Percentiles rank a stretch among this genome's conserved stretches.
These are phyloP conservation scores for Clepsis dumicolana DNA, from an alignment of 2,888 invertebrate genomes.

Conservation along the genomic window DNA sequence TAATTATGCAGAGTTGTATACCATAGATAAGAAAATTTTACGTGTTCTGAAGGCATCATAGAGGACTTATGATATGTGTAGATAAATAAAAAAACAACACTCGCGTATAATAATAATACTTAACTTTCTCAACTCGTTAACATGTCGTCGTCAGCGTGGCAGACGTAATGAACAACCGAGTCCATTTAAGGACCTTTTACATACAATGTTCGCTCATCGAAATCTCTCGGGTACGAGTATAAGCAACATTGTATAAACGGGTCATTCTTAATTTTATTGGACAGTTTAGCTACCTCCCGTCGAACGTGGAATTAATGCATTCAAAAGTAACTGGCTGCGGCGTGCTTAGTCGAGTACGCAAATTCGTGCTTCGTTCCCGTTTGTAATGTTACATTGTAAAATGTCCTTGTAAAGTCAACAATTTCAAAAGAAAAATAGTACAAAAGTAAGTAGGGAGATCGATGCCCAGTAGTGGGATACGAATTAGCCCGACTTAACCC, in stretches of 20 bases:
- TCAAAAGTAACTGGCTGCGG: slow-evolving; percentile 26
- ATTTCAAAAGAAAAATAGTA: no score
- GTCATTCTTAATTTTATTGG: slow-evolving; percentile 41
- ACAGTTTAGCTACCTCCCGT: slow-evolving; percentile 32
- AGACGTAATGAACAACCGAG: slow-evolving; percentile 26
- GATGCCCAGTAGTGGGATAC: no score
- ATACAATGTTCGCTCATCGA: slow-evolving; percentile 34
- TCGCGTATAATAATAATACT: slow-evolving; percentile 19
- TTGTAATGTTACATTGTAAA: slow-evolving; percentile 1
- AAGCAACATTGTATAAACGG: slow-evolving; percentile 26
- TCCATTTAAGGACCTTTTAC: slow-evolving; percentile 25
- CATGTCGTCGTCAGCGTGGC: slow-evolving; percentile 21
- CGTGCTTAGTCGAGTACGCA: slow-evolving; percentile 10
- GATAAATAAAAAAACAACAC: slow-evolving; percentile 3
- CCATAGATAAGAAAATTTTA: no score
- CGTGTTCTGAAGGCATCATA: no score
- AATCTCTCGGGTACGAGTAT: slow-evolving; percentile 6
- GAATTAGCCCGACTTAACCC: no score
- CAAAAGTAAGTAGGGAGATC: no score
- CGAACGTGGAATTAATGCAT: slow-evolving; percentile 26
- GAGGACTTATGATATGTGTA: no score
- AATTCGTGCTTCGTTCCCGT: slow-evolving; percentile 19
- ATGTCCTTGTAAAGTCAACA: no score
- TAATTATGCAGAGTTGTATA: no score
- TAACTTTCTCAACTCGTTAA: slow-evolving; percentile 37